phyloP scores from a whole-genome alignment of 2,888 invertebrate genomes.

The Sepiola atlantica region DNA sequence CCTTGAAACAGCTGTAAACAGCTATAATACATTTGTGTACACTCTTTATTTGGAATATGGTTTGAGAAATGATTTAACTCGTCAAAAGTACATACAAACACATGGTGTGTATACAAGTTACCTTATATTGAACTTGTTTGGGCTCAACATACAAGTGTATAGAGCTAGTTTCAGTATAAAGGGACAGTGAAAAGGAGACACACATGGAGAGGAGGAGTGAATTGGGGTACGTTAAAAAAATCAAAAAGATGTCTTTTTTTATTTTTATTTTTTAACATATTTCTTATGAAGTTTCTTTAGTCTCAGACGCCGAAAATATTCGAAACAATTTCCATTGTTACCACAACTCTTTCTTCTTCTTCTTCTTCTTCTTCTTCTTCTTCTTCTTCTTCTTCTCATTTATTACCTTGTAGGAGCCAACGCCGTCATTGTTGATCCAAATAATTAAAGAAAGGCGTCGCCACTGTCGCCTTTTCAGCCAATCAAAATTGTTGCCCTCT shows the following conservation, averaged over 20 bases:
- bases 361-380: background rate
- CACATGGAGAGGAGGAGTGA: too few relatives aligned
- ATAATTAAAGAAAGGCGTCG: background rate
- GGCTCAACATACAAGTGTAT: too few relatives aligned
- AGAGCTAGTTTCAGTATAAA: background rate
- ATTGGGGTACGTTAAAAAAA: background rate
- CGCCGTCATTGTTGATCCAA: background rate
- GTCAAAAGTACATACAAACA: too few relatives aligned
- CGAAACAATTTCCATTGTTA: background rate
- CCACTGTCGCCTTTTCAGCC: background rate
- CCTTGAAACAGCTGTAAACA: too few relatives aligned
- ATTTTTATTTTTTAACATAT: too few relatives aligned
- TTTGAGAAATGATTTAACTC: too few relatives aligned
- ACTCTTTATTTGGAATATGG: too few relatives aligned
- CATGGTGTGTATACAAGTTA: too few relatives aligned
- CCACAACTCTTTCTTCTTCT: background rate
- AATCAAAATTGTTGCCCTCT: background rate
- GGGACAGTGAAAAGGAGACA: background rate
- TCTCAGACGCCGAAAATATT: background rate
- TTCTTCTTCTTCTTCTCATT: background rate
- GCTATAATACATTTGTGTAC: too few relatives aligned
- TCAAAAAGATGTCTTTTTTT: background rate
- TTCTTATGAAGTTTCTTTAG: background rate
- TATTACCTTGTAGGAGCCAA: background rate
- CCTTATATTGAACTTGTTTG: too few relatives aligned